Percentiles rank a stretch among this genome's conserved stretches.
Conservation (phyloP, 2,113 vertebrate species). For the Ceuthmochares aereus region DNA sequence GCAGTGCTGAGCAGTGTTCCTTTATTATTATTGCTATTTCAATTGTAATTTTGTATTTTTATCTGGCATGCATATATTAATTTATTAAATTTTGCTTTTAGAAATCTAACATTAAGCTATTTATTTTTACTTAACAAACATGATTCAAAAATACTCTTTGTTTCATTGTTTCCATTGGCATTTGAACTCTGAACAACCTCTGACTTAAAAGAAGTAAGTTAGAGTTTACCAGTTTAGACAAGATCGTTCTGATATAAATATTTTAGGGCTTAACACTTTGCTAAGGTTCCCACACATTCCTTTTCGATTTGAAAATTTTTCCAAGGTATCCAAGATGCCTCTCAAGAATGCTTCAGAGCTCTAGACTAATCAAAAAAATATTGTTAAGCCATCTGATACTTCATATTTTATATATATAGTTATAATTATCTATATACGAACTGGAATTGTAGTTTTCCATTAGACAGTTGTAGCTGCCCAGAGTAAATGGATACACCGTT, state of each 20-base stretch:
- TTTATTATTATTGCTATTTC: constrained; percentile 77
- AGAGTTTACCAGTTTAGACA: not conserved
- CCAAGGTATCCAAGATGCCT: not conserved
- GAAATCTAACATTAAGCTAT: constrained; percentile 64
- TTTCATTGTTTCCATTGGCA: not conserved
- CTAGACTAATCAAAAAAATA: not conserved
- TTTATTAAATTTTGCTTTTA: constrained; percentile 97
- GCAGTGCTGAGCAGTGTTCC: constrained; percentile 82
- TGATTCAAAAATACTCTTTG: not conserved
- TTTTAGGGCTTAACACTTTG: not conserved
- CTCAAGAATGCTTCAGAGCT: not conserved
- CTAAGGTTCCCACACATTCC: not conserved
- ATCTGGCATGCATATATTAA: constrained; percentile 93
- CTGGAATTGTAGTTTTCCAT: not conserved
- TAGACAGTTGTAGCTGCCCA: not conserved
- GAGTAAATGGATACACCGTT: not conserved
- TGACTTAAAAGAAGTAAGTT: not conserved
- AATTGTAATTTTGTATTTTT: constrained; percentile 90
- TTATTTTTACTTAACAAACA: not conserved
- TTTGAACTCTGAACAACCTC: not conserved
- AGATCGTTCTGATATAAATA: not conserved
- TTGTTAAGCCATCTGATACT: not conserved
- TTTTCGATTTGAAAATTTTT: not conserved
- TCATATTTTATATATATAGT: not conserved
- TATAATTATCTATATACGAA: not conserved